These are phyloP conservation scores for Parnassius smintheus DNA, from an alignment of 2,888 invertebrate species.

Conservation along the genomic window DNA sequence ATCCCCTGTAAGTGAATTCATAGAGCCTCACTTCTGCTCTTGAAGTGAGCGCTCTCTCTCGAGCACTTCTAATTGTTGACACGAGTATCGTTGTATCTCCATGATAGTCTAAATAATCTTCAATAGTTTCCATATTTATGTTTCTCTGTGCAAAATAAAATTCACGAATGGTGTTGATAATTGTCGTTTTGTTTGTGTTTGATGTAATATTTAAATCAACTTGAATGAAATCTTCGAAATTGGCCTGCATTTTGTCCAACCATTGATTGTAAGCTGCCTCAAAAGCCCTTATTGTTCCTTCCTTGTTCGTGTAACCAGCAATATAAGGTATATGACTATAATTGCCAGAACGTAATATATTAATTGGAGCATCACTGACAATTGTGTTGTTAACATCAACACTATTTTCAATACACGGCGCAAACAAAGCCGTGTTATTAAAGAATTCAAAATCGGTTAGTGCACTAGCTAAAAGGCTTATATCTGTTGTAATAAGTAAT, in stretches of 20 bases:
- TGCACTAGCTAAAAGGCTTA: constrained; percentile 42
- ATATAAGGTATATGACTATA: constrained; percentile 62
- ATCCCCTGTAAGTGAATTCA: constrained; percentile 60
- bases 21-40: constrained; percentile 50
- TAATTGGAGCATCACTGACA: constrained; percentile 55
- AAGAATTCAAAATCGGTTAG: constrained; percentile 50
- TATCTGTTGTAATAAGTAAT: constrained; percentile 44
- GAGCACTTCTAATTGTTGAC: constrained; percentile 54
- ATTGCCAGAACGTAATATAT: constrained; percentile 52
- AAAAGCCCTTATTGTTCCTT: constrained; percentile 61
- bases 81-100: constrained; percentile 61
- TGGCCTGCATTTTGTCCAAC: constrained; percentile 56
- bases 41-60: constrained; percentile 55
- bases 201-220: constrained; percentile 52
- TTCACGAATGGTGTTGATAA: constrained; percentile 45
- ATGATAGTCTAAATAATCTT: constrained; percentile 62
- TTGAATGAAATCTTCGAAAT: constrained; percentile 60
- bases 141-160: constrained; percentile 53
- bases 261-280: constrained; percentile 50
- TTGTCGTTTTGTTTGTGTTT: constrained; percentile 37
- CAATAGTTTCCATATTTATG: constrained; percentile 52
- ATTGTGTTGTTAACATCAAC: constrained; percentile 48
- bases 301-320: constrained; percentile 56
- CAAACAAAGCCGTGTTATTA: constrained; percentile 64
- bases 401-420: constrained; percentile 65